Evolutionary conservation across 2,888 invertebrate species (phyloP).

Genomic region (Acrobasis suavella): DNA sequence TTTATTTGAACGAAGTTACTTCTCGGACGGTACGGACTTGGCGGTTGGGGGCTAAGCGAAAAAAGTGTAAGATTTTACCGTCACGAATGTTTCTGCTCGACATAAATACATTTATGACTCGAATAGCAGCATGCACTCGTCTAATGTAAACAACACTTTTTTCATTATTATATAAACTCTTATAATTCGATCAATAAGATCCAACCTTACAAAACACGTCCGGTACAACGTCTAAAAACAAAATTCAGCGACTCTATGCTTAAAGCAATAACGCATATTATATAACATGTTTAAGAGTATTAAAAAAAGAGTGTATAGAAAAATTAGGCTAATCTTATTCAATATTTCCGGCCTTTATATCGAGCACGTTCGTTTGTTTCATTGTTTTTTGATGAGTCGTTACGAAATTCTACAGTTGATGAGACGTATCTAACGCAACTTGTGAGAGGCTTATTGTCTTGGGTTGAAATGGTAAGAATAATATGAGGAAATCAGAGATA

Average conservation of each 20-base stretch:
- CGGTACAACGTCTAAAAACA: background rate
- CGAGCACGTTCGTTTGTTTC: conserved; percentile 11
- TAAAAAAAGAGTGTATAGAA: background rate
- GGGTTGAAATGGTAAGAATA: background rate
- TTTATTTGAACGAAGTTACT: too few relatives aligned
- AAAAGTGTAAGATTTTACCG: too few relatives aligned
- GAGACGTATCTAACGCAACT: background rate
- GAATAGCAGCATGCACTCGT: background rate
- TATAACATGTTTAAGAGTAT: background rate
- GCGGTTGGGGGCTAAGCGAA: too few relatives aligned
- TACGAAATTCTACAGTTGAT: conserved; percentile 6
- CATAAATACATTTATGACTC: background rate
- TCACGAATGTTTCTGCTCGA: too few relatives aligned
- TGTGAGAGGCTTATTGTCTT: background rate
- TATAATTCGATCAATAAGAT: conserved; percentile 2
- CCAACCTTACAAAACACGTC: background rate
- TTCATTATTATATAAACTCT: background rate
- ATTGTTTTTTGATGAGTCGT: conserved; percentile 14
- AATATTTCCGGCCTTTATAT: conserved; percentile 19
- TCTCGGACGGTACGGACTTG: too few relatives aligned
- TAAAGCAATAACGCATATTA: conserved; percentile 6
- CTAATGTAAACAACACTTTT: background rate
- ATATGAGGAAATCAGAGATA: background rate
- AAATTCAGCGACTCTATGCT: background rate
- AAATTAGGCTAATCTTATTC: conserved; percentile 17